Conservation (phyloP, 2,797 vertebrate species). For the Neosilurus hyrtlii region DNA sequence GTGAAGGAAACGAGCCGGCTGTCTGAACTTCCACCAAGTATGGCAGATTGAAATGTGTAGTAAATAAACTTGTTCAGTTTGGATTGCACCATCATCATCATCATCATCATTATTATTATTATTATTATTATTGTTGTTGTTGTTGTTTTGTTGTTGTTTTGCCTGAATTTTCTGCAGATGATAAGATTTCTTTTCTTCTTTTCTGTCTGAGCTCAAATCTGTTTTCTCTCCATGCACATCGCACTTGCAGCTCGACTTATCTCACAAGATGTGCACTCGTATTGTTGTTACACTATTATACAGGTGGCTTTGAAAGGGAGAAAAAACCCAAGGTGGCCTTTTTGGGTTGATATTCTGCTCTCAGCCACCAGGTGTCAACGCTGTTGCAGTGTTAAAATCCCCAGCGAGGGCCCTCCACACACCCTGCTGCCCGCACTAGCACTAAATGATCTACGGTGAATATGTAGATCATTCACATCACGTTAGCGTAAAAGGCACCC, state of each 20-base stretch:
- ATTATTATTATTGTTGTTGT: no score
- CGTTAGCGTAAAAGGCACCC: constrained; percentile 74
- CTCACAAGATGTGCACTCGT: neutral
- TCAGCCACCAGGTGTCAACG: constrained; percentile 76
- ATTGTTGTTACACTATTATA: neutral
- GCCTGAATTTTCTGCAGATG: no score
- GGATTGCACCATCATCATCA: no score
- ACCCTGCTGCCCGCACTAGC: constrained; percentile 23
- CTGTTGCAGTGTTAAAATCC: constrained; percentile 64
- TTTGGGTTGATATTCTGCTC: constrained; percentile 58
- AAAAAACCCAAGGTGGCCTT: neutral
- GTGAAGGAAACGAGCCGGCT: neutral
- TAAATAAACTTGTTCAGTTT: constrained; percentile 14
- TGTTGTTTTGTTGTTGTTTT: no score
- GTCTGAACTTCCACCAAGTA: neutral
- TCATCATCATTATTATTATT: no score
- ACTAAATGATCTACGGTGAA: constrained; percentile 62
- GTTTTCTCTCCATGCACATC: neutral
- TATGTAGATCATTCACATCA: constrained; percentile 75
- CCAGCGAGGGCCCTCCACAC: constrained; percentile 48
- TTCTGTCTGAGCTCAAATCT: neutral
- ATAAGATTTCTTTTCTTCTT: no score
- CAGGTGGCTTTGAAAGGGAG: neutral
- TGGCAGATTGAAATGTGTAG: neutral
- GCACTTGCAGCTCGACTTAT: neutral